Conservation (phyloP, 2,888 invertebrate species). For the Cabera pusaria region DNA sequence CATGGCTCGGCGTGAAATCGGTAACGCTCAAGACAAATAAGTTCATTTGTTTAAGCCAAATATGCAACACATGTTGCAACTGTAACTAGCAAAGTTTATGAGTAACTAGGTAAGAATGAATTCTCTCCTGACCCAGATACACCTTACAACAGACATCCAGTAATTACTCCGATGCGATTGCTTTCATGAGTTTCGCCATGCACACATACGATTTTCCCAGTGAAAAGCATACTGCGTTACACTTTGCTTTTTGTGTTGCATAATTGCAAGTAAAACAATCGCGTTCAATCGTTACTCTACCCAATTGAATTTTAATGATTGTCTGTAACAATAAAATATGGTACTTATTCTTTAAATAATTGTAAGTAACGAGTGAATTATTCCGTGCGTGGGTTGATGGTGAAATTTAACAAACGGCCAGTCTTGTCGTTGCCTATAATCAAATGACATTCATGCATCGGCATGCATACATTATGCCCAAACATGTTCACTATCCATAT, state of each 20-base stretch:
- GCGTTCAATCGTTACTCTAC: conserved; percentile 16
- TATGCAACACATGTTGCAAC: conserved; percentile 16
- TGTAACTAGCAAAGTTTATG: conserved; percentile 1
- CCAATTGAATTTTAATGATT: conserved; percentile 25
- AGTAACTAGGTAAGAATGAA: conserved; percentile 19
- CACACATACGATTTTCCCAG: conserved; percentile 25
- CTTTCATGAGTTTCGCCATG: conserved; percentile 14
- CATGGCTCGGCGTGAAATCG: conserved; percentile 13
- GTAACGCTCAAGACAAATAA: conserved; percentile 19
- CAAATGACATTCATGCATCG: conserved; percentile 32
- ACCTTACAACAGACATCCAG: conserved; percentile 24
- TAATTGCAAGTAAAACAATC: conserved; percentile 26
- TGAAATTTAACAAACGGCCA: conserved; percentile 36
- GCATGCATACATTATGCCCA: conserved; percentile 55
- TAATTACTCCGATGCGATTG: conserved; percentile 21
- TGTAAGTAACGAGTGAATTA: conserved; percentile 21
- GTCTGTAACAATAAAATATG: conserved; percentile 23
- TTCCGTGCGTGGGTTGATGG: conserved; percentile 10
- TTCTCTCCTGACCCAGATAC: conserved; percentile 29
- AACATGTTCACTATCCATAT: conserved; percentile 35
- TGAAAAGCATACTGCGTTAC: conserved; percentile 24
- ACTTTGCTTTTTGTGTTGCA: conserved; percentile 23
- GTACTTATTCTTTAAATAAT: conserved; percentile 32
- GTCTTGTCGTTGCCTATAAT: conserved; percentile 20
- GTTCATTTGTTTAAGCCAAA: conserved; percentile 19